Evolutionary conservation across 1,140 invertebrate genomes (phyloP), one percentile per base, ranked within the genome.

Genomic region (Oppia nitens): DNA sequence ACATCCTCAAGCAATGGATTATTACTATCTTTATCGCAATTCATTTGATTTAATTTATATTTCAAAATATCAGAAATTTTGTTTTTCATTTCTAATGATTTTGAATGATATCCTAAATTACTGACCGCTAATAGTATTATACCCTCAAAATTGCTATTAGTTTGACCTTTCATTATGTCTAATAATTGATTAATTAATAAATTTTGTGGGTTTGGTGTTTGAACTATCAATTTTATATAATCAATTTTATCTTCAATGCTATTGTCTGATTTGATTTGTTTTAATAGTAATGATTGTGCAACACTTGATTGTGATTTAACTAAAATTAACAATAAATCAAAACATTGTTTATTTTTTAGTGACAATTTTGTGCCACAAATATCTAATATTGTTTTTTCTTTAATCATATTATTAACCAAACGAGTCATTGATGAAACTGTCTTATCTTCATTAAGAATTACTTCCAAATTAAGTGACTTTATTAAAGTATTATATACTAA

Each of bases 1-100:
- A 63, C 3, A 26, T 63, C 60, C 1, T 61, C 32, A 9, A 40
- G 17, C 17, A 40, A 17, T 9, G 32, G 17, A 9, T 40, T 40
- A 40, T 40, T 17, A 9, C 6, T 9, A 17, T 40, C 32, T 9
- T 9, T 17, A 17, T 6, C 6, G 17, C 32, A 40, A 9, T 40
- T 6, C 6, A 17, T 40, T 40, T 40, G 32, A 21, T 2, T 57
- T 1, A 17, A 25, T 40, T 40, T 40, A 9, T 40, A 6, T 9
- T 6, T 40, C 17, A 40, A 17, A 40, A 40, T 6, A 9, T 40
- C 17, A 9, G 32, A 6, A 17, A 40, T 40, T 40, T 40, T 17
- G 17, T 40, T 17, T 17, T 40, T 40, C 6, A 40, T 40, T 40
- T 40, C 32, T 9, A 17, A 6, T 9, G 32, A 40, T 40, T 40